Base-by-base conservation (phyloP, 2,113 vertebrate genomes). In the Labrus mixtus region DNA sequence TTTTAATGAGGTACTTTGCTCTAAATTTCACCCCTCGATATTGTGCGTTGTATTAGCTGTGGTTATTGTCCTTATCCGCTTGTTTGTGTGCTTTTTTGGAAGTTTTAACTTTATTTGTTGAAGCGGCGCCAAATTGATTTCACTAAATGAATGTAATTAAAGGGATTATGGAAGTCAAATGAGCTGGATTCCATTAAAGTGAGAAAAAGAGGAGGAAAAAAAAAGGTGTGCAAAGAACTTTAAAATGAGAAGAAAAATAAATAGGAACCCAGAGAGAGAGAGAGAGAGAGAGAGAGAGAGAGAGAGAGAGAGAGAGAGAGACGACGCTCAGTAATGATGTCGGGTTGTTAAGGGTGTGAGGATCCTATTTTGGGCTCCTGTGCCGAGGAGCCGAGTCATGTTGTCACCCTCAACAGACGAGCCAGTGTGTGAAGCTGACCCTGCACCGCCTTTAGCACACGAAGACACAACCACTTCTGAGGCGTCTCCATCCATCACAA, bases 391-490 rank as follows among this genome's bases (percentile, higher is more conserved):
- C 17, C 8, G 8, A 85, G 64, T 78, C 78, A 64, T 65, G 53
- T 8, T 70, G 65, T 82, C 74, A 59, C 58, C 22, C 51, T 19
- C 10, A 62, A 83, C 81, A 79, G 83, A 60, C n/a, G 11, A 39
- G 63, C 60, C 61, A 77, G 70, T 66, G 79, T 85, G 78, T 71
- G 55, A 69, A 54, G 59, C 36, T 80, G 79, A 89, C 75, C 79
- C 72, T 65, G 72, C 43, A 58, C 73, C 62, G 74, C 50, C 23
- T 71, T 63, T n/a, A 79, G 78, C 71, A 48, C 83, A 78, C 10
- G 51, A 41, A 75, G 39, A 76, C 55, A 58, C 78, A 63, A 67
- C 81, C 77, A 85, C 85, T 80, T 86, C 83, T 70, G 46, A 82
- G 64, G 41, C 57, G 9, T 71, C 22, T 9, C 64, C 68, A 77